Evolutionary conservation across 2,113 vertebrate species (phyloP), one percentile per base, ranked within the genome.

Genomic region (Mastomys coucha): DNA sequence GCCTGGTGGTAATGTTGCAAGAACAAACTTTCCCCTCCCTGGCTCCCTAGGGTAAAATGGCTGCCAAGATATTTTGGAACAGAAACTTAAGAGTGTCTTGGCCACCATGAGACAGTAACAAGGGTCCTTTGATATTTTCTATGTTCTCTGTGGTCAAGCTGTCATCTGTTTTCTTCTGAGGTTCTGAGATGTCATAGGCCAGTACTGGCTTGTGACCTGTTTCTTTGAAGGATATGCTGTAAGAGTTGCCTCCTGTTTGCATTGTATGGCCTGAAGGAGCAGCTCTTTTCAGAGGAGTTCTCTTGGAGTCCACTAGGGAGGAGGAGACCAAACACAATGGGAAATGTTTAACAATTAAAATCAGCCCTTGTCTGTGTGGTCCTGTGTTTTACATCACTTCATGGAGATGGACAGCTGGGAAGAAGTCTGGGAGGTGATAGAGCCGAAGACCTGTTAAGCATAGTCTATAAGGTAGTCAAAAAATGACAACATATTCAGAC

Each of bases 321-420:
- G 70, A 63, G 63, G 65, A 31, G 95, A 82, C 24, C 31, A 95
- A 94, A 97, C 88, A 86, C 67, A 75, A 51, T 0, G 11, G 51
- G 88, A 70, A 85, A n/a, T 45, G 39, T 60, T 95, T 91, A 69
- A 87, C 87, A 89, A 88, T 94, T 76, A 76, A 96, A 98, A 84
- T 88, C 95, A 97, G 92, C 80, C n/a, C 45, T 97, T 93, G 70
- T 75, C 90, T 97, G 96, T 98, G 97, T 97, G 97, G 96, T 97
- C 93, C 80, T 90, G 60, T 45, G 42, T 86, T 96, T 96, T 16
- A 84, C 76, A 91, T 90, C 13, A 67, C n/a, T 91, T 53, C 45
- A 75, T 92, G 89, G 87, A 96, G 92, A 93, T 63, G 49, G 39
- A 88, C 76, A 92, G 53, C n/a, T 69, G 63, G 69, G 78, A 90